phyloP scores from a whole-genome alignment of 2,113 vertebrate genomes.

The Noctilio leporinus region DNA sequence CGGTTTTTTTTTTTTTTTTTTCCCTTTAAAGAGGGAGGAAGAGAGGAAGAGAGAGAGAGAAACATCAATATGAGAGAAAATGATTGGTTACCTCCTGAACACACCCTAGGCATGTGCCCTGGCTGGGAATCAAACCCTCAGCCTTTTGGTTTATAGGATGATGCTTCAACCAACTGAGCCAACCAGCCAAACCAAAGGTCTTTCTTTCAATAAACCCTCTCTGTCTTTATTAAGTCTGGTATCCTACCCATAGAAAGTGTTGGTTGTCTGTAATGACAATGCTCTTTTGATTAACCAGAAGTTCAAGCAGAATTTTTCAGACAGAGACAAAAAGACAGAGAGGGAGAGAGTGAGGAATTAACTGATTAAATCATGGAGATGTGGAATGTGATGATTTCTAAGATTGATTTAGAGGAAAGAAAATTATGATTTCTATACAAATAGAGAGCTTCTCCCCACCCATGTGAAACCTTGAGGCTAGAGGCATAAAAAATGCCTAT shows the following conservation, averaged over 20 bases:
- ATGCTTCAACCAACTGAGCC: too few relatives aligned
- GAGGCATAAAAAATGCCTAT: neutral
- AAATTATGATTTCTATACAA: slow-evolving; percentile 5
- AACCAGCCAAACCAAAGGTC: too few relatives aligned
- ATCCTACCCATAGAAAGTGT: neutral
- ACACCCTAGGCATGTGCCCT: too few relatives aligned
- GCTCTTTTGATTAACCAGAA: neutral
- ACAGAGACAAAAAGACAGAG: too few relatives aligned
- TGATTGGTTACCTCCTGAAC: too few relatives aligned
- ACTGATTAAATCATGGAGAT: neutral
- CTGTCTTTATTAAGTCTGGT: neutral
- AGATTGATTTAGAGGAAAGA: neutral
- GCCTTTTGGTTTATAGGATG: too few relatives aligned
- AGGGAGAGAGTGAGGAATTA: too few relatives aligned
- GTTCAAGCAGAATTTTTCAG: neutral
- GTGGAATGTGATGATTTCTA: neutral
- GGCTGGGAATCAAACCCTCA: too few relatives aligned
- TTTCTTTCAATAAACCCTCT: neutral
- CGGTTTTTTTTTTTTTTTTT: too few relatives aligned
- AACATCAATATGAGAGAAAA: too few relatives aligned
- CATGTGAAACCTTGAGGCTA: neutral
- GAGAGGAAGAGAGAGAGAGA: too few relatives aligned
- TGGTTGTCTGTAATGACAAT: neutral
- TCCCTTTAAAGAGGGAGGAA: too few relatives aligned
- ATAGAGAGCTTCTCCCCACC: neutral